Evolutionary conservation across 2,113 vertebrate genomes (phyloP), one percentile per base, ranked within the genome.

Genomic region (Pogonocichla stellata): DNA sequence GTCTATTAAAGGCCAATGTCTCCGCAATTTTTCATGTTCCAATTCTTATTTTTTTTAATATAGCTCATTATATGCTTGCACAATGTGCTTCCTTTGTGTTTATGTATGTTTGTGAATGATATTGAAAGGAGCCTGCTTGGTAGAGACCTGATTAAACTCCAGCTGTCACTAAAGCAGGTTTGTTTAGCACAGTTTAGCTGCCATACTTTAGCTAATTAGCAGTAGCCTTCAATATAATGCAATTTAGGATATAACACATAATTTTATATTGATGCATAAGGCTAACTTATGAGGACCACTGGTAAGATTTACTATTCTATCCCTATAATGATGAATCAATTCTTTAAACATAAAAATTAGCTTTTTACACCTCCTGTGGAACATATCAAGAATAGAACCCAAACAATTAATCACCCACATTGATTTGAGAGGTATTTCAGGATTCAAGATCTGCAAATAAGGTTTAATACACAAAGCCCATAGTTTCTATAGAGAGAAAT

Each of bases 11-110:
- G 86, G 54, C 33, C 34, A 45, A 81, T 57, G 36, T 65, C 45
- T 86, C 78, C 78, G 48, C 79, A 84, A 90, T 90, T 95, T 91
- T 72, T 91, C 66, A 80, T 71, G 70, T 89, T 95, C 34, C 4
- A 2, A 61, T 91, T 94, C 77, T 74, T 87, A 29, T 89, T 92
- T 92, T 71, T 83, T 67, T 94, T 87, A 92, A 87, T 90, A 90
- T 28, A 74, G 58, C 51, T 89, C 86, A 94, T 92, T 85, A 81
- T 54, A 85, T 90, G 66, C 88, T 87, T 90, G 57, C 53, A 79
- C 51, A 77, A 34, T 24, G 24, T 79, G 58, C 42, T 75, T 10
- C 43, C 81, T 85, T 92, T 88, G 78, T 91, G 58, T 57, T 87
- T 91, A 79, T 92, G 36, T 36, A 38, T 72, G 45, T 79, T 60